phyloP scores from a whole-genome alignment of 2,888 invertebrate genomes.

The Drosophila testacea region DNA sequence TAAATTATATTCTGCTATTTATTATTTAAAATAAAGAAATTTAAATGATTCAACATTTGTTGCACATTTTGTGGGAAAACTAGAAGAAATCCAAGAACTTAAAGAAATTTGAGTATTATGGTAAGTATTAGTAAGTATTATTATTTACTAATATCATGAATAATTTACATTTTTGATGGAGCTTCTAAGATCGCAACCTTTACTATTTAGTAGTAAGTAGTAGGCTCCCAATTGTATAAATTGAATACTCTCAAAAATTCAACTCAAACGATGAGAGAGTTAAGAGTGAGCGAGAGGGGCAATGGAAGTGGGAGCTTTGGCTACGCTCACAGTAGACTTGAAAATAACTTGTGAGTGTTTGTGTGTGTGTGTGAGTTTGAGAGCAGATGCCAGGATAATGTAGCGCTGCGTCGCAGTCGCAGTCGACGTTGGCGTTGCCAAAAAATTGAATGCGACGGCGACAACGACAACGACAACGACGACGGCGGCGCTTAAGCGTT shows the following conservation, averaged over 20 bases:
- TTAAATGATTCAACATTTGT: too few relatives aligned
- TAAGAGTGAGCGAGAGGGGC: conserved; percentile 17
- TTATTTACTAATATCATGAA: too few relatives aligned
- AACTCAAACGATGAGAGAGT: conserved; percentile 23
- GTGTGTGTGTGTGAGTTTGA: conserved; percentile 11
- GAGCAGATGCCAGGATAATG: conserved; percentile 66
- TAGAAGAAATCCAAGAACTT: too few relatives aligned
- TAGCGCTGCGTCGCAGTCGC: conserved; percentile 46
- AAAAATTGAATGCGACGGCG: conserved; percentile 52
- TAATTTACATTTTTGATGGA: not conserved
- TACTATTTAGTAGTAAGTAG: not conserved
- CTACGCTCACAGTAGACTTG: conserved; percentile 25
- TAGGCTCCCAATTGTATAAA: not conserved
- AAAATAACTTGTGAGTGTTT: conserved; percentile 5
- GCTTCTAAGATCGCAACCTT: not conserved
- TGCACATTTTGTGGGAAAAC: too few relatives aligned
- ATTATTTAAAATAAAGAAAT: too few relatives aligned
- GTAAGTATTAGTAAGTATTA: too few relatives aligned
- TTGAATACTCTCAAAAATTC: conserved; percentile 2
- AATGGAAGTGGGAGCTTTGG: conserved; percentile 58
- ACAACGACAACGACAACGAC: conserved; percentile 42
- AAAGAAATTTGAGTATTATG: too few relatives aligned
- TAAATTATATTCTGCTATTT: too few relatives aligned
- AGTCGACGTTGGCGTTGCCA: conserved; percentile 67
- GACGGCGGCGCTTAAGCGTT: conserved; percentile 67